These are phyloP conservation scores for Lycocorax pyrrhopterus DNA, from an alignment of 2,113 vertebrate species.

Conservation along the genomic window DNA sequence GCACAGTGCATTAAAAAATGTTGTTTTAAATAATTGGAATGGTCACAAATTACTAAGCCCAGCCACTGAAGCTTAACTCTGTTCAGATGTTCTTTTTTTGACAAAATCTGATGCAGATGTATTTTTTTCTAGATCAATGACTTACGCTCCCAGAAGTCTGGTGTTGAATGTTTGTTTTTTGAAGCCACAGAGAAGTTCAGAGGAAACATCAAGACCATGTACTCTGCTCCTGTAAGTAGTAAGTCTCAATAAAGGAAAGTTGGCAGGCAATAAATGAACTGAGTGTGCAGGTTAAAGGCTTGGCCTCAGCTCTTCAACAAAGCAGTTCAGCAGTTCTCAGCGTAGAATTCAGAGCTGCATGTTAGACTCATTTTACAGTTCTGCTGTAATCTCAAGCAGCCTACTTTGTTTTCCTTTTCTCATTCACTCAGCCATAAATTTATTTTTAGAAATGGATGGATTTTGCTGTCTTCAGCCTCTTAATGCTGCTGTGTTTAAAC, in stretches of 20 bases:
- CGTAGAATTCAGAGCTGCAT: not conserved
- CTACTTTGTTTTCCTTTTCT: not conserved
- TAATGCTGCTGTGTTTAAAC: not conserved
- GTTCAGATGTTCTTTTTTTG: not conserved
- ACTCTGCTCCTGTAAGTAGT: constrained; percentile 87
- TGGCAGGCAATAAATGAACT: not conserved
- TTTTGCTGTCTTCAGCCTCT: not conserved
- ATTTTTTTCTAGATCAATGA: constrained; percentile 84
- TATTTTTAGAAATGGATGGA: constrained; percentile 3
- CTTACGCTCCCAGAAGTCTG: constrained; percentile 86
- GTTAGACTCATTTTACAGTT: not conserved
- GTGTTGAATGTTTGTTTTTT: constrained; percentile 87
- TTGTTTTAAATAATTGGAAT: not conserved
- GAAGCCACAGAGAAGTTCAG: constrained; percentile 91
- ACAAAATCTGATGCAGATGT: not conserved
- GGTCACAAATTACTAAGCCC: not conserved
- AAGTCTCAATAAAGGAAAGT: not conserved
- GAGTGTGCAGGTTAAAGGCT: not conserved
- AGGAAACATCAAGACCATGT: constrained; percentile 92
- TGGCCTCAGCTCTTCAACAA: not conserved
- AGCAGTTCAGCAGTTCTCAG: not conserved
- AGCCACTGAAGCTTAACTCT: not conserved
- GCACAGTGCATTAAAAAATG: not conserved
- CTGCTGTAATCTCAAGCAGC: not conserved
- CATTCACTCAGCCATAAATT: not conserved